These are phyloP conservation scores for Acanthurus leucopareius DNA, from an alignment of 2,797 vertebrate genomes.

Conservation along the genomic window DNA sequence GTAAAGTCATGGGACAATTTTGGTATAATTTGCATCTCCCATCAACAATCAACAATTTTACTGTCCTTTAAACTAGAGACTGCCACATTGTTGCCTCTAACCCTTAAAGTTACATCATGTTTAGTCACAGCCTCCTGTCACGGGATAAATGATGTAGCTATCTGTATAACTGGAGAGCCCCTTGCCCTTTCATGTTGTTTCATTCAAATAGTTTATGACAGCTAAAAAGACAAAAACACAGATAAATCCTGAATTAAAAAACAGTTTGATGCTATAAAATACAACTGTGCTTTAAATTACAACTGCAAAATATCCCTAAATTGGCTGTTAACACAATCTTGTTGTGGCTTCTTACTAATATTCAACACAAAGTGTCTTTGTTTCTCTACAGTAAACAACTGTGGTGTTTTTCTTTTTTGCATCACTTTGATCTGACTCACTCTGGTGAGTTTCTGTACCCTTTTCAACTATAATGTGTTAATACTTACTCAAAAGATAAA, in stretches of 20 bases:
- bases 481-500: slow-evolving; percentile 1
- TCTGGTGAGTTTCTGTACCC: background rate
- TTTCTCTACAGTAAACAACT: slow-evolving; percentile 5
- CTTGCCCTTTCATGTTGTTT: too few species aligned
- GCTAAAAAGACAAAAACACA: too few species aligned
- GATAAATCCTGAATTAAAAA: too few species aligned
- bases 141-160: background rate
- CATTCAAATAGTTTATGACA: too few species aligned
- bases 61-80: background rate
- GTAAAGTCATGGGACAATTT: background rate
- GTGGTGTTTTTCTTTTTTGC: background rate
- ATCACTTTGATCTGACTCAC: background rate
- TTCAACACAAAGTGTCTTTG: background rate
- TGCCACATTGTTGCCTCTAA: background rate
- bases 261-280: too few species aligned
- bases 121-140: background rate
- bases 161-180: background rate
- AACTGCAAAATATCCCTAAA: too few species aligned
- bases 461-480: slow-evolving; percentile 1
- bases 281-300: too few species aligned
- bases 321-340: background rate
- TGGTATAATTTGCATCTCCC: background rate
- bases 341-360: background rate
- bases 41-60: background rate
- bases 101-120: background rate